phyloP scores from a whole-genome alignment of 2,888 invertebrate species.

The Mamestra brassicae region DNA sequence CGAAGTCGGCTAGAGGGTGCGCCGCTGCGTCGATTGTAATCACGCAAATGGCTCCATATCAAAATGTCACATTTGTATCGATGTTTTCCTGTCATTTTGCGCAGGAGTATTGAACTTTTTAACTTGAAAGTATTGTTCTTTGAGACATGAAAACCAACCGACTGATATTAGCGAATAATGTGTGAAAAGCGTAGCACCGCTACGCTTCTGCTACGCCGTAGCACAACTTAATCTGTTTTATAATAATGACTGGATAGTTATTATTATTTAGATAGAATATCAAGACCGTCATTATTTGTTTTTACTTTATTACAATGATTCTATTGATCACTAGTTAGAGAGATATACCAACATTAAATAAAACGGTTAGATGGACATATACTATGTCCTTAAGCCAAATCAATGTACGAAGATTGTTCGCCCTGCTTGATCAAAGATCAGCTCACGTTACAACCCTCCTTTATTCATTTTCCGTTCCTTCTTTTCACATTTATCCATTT shows the following conservation, averaged over 20 bases:
- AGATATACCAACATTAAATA: neutral
- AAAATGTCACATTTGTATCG: conserved; percentile 89
- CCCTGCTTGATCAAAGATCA: conserved; percentile 30
- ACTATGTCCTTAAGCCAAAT: conserved; percentile 6
- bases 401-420: neutral
- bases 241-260: neutral
- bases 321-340: neutral
- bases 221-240: conserved; percentile 6
- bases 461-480: conserved; percentile 27
- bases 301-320: too few relatives aligned
- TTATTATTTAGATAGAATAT: too few relatives aligned
- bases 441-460: conserved; percentile 30
- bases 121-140: conserved; percentile 26
- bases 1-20: conserved; percentile 82
- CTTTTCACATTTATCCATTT: conserved; percentile 46
- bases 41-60: conserved; percentile 90
- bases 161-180: neutral
- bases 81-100: conserved; percentile 84
- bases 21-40: conserved; percentile 90
- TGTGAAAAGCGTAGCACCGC: conserved; percentile 7
- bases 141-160: neutral
- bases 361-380: conserved; percentile 5
- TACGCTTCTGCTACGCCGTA: conserved; percentile 48
- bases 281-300: neutral
- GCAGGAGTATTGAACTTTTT: conserved; percentile 75